Conservation (phyloP, 64 coral and sea anemone species). For the Porites lutea region DNA sequence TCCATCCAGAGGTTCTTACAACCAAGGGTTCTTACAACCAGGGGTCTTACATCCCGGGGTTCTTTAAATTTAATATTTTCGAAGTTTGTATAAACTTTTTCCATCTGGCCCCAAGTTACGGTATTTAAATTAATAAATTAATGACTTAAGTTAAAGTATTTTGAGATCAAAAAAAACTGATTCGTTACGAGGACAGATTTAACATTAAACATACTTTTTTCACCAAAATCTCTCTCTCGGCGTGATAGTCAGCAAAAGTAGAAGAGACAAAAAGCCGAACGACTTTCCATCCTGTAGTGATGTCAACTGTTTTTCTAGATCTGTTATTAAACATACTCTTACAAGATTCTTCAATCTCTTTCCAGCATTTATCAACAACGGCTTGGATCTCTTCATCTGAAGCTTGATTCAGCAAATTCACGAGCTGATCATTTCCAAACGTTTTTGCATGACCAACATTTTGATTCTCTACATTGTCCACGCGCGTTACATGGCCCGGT, state of each 20-base stretch:
- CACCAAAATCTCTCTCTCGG: constrained; percentile 81
- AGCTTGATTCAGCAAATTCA: constrained; percentile 12
- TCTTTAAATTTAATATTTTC: too few species aligned
- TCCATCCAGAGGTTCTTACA: too few species aligned
- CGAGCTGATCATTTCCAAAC: neutral
- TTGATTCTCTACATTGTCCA: neutral
- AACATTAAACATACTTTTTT: constrained; percentile 64
- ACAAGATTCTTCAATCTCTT: constrained; percentile 59
- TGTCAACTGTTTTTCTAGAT: neutral
- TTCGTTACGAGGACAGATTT: neutral
- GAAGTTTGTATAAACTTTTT: too few species aligned
- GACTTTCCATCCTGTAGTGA: constrained; percentile 72
- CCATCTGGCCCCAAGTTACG: too few species aligned
- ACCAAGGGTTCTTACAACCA: too few species aligned
- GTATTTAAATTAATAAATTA: too few species aligned
- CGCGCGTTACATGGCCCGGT: neutral
- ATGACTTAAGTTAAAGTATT: too few species aligned
- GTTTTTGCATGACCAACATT: neutral
- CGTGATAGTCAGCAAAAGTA: constrained; percentile 91
- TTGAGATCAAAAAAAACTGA: neutral
- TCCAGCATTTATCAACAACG: constrained; percentile 77
- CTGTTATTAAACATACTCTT: neutral
- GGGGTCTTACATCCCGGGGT: too few species aligned
- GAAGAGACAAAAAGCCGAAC: constrained; percentile 87
- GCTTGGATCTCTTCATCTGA: constrained; percentile 61